phyloP scores from a whole-genome alignment of 1,140 invertebrate species.

The Galendromus occidentalis region DNA sequence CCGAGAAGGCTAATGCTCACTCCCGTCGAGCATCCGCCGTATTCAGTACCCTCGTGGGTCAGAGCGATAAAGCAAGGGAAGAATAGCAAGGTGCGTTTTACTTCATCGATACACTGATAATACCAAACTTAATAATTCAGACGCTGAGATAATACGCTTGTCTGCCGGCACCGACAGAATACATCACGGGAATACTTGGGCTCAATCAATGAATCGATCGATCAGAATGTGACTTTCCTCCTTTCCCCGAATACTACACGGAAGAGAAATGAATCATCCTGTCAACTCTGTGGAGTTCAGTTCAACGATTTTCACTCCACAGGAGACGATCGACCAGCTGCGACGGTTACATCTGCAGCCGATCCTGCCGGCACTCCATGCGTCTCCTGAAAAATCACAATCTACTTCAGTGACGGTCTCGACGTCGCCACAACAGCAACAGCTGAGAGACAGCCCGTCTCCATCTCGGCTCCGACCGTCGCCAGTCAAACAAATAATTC shows the following conservation, averaged over 20 bases:
- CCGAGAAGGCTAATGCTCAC: background rate
- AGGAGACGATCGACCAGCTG: background rate
- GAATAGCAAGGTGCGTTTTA: background rate
- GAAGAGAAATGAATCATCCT: background rate
- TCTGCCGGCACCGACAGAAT: too few species aligned
- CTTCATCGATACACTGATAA: background rate
- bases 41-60: background rate
- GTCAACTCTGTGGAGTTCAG: background rate
- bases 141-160: too few species aligned
- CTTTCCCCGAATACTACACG: background rate
- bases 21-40: background rate
- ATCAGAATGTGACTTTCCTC: too few species aligned
- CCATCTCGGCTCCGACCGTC: too few species aligned
- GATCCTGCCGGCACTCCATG: background rate
- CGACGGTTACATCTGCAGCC: background rate
- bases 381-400: background rate
- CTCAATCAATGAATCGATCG: too few species aligned
- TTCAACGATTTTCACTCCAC: background rate
- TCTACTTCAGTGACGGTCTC: background rate
- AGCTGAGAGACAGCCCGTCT: background rate
- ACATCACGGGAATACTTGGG: too few species aligned
- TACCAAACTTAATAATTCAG: too few species aligned
- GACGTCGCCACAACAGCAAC: background rate
- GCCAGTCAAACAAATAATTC: background rate
- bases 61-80: background rate